Base-by-base conservation (phyloP, 2,113 vertebrate genomes). In the Otocyon megalotis region DNA sequence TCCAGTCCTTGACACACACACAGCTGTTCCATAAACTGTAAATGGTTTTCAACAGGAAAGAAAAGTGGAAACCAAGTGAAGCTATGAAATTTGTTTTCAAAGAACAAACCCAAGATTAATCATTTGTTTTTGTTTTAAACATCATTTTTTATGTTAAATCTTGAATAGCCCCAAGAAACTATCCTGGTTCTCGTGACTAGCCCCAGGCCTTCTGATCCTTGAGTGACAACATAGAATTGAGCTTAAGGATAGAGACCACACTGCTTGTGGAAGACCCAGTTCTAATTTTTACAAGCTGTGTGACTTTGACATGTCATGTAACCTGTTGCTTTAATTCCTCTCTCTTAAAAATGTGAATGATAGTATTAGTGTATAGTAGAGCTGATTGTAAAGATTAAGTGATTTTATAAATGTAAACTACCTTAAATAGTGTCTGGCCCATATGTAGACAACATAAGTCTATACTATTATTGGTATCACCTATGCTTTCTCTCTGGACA, bases 51-150 rank as follows among this genome's bases (percentile, higher is more conserved):
- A 65, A 3, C 8, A 28, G 16, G 35, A 9, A 85, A 81, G 77
- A 71, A 56, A 88, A 76, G 12, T 26, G 71, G 32, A 79, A 63
- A 32, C 6, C 3, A 43, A 24, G 3, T 13, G 63, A 90, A 93
- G 79, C 62, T 19, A 50, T 13, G 9, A 85, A 37, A 43, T 63
- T 81, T 72, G n/a, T 87, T 92, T 67, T 50, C 56, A 89, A 85
- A 50, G 69, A 74, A 43, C n/a, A 94, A 80, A 94, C 20, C 35
- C 19, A 58, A 71, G 1, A 48, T n/a, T 17, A 93, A 50, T 19
- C 19, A 22, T 83, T 84, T 84, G 28, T 28, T 77, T 81, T 63
- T 80, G 53, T 76, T 93, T 79, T n/a, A 81, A 79, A 88, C 1
- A 1, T 90, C 53, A 37, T 1, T 7, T 74, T 92, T n/a, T 37